Conservation (phyloP, 2,888 invertebrate species). For the Limnephilus auricula region DNA sequence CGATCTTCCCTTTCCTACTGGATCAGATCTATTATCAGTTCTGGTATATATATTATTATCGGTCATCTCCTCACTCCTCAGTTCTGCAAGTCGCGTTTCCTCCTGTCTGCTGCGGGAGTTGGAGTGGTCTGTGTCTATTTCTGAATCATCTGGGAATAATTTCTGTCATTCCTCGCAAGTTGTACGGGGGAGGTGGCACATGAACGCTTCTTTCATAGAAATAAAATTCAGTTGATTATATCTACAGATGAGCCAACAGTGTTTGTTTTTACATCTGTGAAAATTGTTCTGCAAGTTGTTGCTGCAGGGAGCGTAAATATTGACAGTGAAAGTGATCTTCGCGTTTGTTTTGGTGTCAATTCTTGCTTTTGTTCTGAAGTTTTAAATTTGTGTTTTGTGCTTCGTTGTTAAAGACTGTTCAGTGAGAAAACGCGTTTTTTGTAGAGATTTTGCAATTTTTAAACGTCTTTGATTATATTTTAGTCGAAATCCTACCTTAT, state of each 20-base stretch:
- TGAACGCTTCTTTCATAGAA: constrained; percentile 46
- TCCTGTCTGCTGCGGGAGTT: constrained; percentile 5
- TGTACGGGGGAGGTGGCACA: constrained; percentile 32
- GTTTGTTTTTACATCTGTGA: constrained; percentile 13
- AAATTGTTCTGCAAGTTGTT: constrained; percentile 21
- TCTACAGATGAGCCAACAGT: not conserved
- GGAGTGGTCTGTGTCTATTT: constrained; percentile 55
- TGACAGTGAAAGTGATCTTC: not conserved
- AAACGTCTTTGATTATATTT: too few relatives aligned
- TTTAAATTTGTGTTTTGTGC: not conserved
- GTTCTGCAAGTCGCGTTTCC: not conserved
- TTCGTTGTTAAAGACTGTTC: not conserved
- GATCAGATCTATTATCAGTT: constrained; percentile 19
- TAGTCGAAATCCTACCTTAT: too few relatives aligned
- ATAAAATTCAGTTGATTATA: constrained; percentile 43
- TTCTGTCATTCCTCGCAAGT: constrained; percentile 58
- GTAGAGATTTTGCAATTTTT: too few relatives aligned
- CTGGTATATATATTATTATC: not conserved
- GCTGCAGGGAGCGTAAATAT: not conserved
- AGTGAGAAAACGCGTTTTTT: too few relatives aligned
- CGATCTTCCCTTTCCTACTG: not conserved
- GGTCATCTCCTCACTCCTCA: not conserved
- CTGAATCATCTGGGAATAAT: constrained; percentile 48
- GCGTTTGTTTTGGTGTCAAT: constrained; percentile 14
- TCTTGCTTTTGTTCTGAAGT: not conserved